Base-by-base conservation (phyloP, 2,888 invertebrate genomes). In the Xestia c-nigrum region DNA sequence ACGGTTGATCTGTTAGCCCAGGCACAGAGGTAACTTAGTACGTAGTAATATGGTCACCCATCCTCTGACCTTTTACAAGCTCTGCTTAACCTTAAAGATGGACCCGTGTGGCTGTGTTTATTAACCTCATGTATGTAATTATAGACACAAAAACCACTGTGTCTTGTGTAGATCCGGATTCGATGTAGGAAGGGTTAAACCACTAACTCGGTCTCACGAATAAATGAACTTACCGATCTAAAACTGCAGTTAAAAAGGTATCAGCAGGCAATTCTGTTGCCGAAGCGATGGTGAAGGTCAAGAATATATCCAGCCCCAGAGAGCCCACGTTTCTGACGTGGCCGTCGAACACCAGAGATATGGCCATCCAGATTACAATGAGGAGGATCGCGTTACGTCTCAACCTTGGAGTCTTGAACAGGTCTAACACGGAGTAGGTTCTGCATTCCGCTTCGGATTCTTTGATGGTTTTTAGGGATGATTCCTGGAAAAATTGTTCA, bases 241-340 rank as follows among this genome's bases (percentile, higher is more conserved):
- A 93, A 1, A 98, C 98, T 5, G 98, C 94, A 0, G 98, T 98
- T 16, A 99, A 95, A 76, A 99, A 97, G 0, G 98, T 98, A 89
- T 98, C 99, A 5, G 99, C 99, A 0, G 99, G 99, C 69, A 99
- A 94, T 91, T 99, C 98, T 0, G 98, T 98, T 3, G 98, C 98
- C 0, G 98, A 98, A 0, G 99, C 98, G 5, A 98, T 97, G 0
- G 98, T 98, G 91, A 99, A 99, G 0, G 98, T 98, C 76, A 98
- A 92, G 92, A 98, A 99, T n/a, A 98, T 97, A 89, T 98, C 98
- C 87, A 98, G 94, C 0, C 98, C 98, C 63, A 99, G 94, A 16
- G 98, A 98, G 0, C 98, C 98, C 0, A 99, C 98, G 91, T 99
- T 99, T 90, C 99, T 97, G 24, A 99, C 98, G 91, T 99, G 99